A percentile compares a stretch with the other conserved stretches of the same genome.
phyloP scores from a whole-genome alignment of 1,140 invertebrate species.

The Drosophila gunungcola region DNA sequence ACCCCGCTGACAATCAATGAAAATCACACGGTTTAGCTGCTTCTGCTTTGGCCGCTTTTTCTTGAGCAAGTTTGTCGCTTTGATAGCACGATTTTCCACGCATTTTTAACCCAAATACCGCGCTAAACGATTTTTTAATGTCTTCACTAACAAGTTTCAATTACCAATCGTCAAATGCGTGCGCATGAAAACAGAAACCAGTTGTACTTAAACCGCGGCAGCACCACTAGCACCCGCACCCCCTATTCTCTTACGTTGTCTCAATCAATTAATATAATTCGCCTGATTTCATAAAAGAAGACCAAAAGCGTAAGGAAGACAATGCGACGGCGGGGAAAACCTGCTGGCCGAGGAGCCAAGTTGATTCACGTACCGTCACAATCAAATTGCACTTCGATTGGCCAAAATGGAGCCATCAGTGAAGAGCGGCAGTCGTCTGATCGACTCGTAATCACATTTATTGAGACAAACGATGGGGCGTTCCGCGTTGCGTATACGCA shows the following conservation, averaged over 20 bases:
- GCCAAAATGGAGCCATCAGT: conserved; percentile 74
- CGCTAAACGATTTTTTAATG: conserved; percentile 82
- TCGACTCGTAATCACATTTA: conserved; percentile 54
- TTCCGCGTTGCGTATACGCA: conserved; percentile 55
- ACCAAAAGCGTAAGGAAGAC: conserved; percentile 45
- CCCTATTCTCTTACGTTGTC: conserved; percentile 19
- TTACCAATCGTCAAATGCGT: conserved; percentile 69
- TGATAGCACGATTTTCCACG: conserved; percentile 77
- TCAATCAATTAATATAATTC: conserved; percentile 83
- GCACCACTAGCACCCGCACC: conserved; percentile 2
- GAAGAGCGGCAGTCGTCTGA: conserved; percentile 51
- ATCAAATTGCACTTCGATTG: conserved; percentile 72
- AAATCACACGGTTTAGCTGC: conserved; percentile 72
- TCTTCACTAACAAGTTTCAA: conserved; percentile 83
- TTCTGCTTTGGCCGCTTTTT: conserved; percentile 55
- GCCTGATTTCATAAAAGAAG: conserved; percentile 57
- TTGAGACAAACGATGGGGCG: conserved; percentile 61
- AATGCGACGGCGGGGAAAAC: conserved; percentile 48
- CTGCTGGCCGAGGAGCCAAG: conserved; percentile 21
- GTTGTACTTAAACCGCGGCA: conserved; percentile 11
- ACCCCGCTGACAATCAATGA: conserved; percentile 21
- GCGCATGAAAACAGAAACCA: conserved; percentile 64
- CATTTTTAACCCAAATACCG: conserved; percentile 83
- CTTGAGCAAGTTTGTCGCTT: conserved; percentile 27
- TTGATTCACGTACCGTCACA: conserved; percentile 62